Evolutionary conservation across 2,888 invertebrate genomes (phyloP).

Genomic region (Cetonia aurata): DNA sequence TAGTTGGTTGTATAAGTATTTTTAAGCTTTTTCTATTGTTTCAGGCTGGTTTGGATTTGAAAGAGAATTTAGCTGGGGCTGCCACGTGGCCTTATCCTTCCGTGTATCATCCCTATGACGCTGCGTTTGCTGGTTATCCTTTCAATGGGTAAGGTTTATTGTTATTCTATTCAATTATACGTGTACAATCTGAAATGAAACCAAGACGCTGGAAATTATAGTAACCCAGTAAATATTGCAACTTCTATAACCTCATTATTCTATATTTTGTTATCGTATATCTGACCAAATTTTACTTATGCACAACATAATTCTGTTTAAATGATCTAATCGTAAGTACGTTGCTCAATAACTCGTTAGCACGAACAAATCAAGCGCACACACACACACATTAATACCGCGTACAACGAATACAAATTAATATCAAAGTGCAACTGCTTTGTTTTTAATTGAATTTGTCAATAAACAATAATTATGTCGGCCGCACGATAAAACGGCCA

Average conservation of each 20-base stretch:
- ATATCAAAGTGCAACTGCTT: constrained; percentile 44
- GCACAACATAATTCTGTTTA: too few relatives aligned
- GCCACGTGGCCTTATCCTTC: constrained; percentile 92
- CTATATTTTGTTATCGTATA: too few relatives aligned
- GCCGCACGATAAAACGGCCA: constrained; percentile 49
- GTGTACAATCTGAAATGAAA: too few relatives aligned
- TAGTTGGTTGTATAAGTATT: neutral
- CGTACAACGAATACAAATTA: constrained; percentile 24
- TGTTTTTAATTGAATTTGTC: constrained; percentile 53
- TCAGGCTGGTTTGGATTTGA: constrained; percentile 89
- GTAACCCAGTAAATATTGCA: neutral
- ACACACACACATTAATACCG: too few relatives aligned
- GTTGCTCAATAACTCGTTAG: too few relatives aligned
- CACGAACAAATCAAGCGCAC: too few relatives aligned
- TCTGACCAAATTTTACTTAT: too few relatives aligned
- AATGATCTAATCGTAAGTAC: too few relatives aligned
- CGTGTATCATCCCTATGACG: constrained; percentile 94
- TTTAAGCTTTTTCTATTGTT: constrained; percentile 51
- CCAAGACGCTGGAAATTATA: neutral
- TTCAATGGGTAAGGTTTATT: constrained; percentile 90
- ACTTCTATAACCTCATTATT: too few relatives aligned
- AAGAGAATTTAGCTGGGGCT: constrained; percentile 88
- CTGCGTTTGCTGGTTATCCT: constrained; percentile 92
- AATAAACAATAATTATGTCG: constrained; percentile 57
- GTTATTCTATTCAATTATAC: neutral